Evolutionary conservation across 2,888 invertebrate genomes (phyloP), one percentile per base, ranked within the genome.

Genomic region (Drosophila testacea): DNA sequence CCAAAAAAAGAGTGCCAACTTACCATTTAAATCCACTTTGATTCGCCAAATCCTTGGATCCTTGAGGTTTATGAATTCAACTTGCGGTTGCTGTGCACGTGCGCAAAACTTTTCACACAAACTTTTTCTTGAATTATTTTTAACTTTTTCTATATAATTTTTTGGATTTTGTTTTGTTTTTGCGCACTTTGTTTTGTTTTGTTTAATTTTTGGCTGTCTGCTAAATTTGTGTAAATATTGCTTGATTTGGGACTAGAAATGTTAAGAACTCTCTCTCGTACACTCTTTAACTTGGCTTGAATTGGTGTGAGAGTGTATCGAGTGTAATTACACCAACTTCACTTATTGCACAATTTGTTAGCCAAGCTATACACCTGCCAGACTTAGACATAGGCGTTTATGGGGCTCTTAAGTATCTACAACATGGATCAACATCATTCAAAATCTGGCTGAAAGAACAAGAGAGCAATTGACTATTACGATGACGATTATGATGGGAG

Each of bases 191-290:
- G 10, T 38, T 46, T 59, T 47, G 10, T 50, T 48, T 59, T 51
- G 27, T 57, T 38, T 27, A 28, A 41, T 59, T 27, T 44, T 80
- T 80, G 73, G 75, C 62, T 81, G 77, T 73, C 79, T 71, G 61
- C 60, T 68, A 41, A 47, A 70, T 63, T 63, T 66, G 54, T 73
- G 66, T 74, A 73, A 69, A 78, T 89, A 83, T 83, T 87, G 85
- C 88, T 76, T 69, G 52, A 36, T 70, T 83, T 72, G 85, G 66
- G 89, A 83, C 87, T 83, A 82, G 82, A 82, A 83, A 69, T 82
- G 86, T 82, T 88, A 68, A 27, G 61, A 74, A 48, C 70, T 55
- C 22, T 22, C 22, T 22, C 38, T 30, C 38, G 28, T 13, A 41
- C 32, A 38, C 32, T 47, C 54, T 52, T 41, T 74, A 13, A 51